Evolutionary conservation across 2,113 vertebrate genomes (phyloP).

Genomic region (Tachycineta bicolor): DNA sequence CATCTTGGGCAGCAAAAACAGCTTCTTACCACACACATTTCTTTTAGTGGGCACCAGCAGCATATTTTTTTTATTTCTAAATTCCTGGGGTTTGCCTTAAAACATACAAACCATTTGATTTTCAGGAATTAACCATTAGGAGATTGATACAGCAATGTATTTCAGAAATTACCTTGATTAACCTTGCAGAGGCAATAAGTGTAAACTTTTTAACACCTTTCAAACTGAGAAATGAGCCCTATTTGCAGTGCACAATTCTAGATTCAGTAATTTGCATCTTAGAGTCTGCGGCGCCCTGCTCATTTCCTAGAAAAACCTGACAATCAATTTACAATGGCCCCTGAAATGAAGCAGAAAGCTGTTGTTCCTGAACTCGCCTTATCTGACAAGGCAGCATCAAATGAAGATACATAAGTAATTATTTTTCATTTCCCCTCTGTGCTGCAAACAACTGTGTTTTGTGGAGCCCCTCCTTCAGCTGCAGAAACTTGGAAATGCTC

Average conservation of each 20-base stretch:
- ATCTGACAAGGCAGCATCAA: not conserved
- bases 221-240: not conserved
- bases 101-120: not conserved
- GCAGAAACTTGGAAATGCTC: slow-evolving; percentile 14
- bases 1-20: not conserved
- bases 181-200: not conserved
- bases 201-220: not conserved
- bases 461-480: slow-evolving; percentile 6
- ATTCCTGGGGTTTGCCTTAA: slow-evolving; percentile 6
- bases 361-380: not conserved
- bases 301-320: not conserved
- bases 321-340: not conserved
- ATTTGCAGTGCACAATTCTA: not conserved
- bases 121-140: not conserved
- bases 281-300: not conserved
- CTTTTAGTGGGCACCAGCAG: not conserved
- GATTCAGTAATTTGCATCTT: not conserved
- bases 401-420: not conserved
- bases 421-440: not conserved
- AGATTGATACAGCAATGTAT: not conserved
- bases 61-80: not conserved
- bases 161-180: not conserved
- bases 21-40: not conserved
- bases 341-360: not conserved
- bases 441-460: not conserved